A percentile compares a stretch with the other conserved stretches of the same genome.
phyloP scores from a whole-genome alignment of 2,797 vertebrate genomes.

The Chrosomus eos region DNA sequence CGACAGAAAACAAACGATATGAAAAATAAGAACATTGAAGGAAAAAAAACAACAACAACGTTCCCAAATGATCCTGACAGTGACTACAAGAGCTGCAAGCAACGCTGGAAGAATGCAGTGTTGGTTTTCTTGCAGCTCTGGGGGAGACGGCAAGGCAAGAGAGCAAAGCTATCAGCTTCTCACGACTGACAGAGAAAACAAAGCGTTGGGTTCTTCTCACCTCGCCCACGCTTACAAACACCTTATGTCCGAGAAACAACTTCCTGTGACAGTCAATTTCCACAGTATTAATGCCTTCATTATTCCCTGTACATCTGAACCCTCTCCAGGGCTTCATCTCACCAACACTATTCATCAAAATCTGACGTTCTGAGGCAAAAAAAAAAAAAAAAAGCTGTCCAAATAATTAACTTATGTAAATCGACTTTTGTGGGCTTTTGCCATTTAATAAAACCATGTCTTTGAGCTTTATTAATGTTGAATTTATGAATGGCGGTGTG shows the following conservation, averaged over 20 bases:
- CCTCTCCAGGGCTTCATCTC: constrained; percentile 16
- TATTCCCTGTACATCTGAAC: constrained; percentile 1
- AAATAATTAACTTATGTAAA: constrained; percentile 81
- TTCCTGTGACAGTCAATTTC: constrained; percentile 16
- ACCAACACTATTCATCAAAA: constrained; percentile 44
- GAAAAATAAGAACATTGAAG: constrained; percentile 28
- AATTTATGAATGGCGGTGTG: constrained; percentile 64
- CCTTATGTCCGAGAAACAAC: constrained; percentile 18
- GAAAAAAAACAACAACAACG: not conserved
- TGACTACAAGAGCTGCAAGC: constrained; percentile 13
- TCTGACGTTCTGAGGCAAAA: constrained; percentile 42
- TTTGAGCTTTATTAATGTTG: constrained; percentile 67
- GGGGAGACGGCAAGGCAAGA: not conserved
- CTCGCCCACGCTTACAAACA: constrained; percentile 33
- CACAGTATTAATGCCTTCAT: constrained; percentile 38
- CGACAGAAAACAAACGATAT: constrained; percentile 49
- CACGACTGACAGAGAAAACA: constrained; percentile 38
- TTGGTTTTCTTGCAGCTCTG: constrained; percentile 29
- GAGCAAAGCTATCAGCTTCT: constrained; percentile 34
- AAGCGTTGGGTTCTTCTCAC: constrained; percentile 34
- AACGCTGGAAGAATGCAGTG: constrained; percentile 40
- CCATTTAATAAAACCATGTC: constrained; percentile 62
- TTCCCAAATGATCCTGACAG: constrained; percentile 42
- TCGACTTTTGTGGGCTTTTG: constrained; percentile 59
- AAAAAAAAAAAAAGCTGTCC: constrained; percentile 61